These are phyloP conservation scores for Hofmannophila pseudospretella DNA, from an alignment of 2,888 invertebrate genomes.

Conservation along the genomic window DNA sequence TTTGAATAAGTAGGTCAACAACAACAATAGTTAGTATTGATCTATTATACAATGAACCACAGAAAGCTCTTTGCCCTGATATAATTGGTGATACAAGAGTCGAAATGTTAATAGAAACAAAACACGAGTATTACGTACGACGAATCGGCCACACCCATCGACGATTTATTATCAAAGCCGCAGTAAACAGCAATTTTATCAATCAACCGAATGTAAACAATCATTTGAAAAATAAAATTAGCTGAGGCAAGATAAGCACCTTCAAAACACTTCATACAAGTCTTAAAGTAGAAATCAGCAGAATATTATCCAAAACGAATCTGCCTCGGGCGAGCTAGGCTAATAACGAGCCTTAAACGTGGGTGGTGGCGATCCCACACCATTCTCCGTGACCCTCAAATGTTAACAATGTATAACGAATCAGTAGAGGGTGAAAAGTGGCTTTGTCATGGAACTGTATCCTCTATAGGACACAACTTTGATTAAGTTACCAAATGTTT, in stretches of 20 bases:
- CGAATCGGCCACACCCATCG: background rate
- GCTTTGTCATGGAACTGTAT: conserved; percentile 3
- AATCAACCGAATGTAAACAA: background rate
- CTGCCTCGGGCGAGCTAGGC: too few relatives aligned
- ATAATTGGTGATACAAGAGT: background rate
- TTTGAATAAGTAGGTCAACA: too few relatives aligned
- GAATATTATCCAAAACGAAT: too few relatives aligned
- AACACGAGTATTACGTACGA: background rate
- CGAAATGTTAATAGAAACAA: background rate
- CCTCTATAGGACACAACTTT: background rate
- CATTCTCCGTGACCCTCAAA: conserved; percentile 27
- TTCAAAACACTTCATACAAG: background rate
- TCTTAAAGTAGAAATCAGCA: background rate
- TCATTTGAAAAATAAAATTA: background rate
- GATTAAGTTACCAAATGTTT: background rate
- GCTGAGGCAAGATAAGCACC: too few relatives aligned
- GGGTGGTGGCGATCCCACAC: conserved; percentile 9
- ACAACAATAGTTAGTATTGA: too few relatives aligned
- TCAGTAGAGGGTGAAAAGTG: conserved; percentile 15
- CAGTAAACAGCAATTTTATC: background rate
- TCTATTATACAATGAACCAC: too few relatives aligned
- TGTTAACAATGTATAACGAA: conserved; percentile 17
- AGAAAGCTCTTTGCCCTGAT: too few relatives aligned
- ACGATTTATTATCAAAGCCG: background rate
- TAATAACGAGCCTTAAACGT: conserved; percentile 4